Conservation (phyloP, 2,888 invertebrate genomes). For the Xanthorhoe designata region DNA sequence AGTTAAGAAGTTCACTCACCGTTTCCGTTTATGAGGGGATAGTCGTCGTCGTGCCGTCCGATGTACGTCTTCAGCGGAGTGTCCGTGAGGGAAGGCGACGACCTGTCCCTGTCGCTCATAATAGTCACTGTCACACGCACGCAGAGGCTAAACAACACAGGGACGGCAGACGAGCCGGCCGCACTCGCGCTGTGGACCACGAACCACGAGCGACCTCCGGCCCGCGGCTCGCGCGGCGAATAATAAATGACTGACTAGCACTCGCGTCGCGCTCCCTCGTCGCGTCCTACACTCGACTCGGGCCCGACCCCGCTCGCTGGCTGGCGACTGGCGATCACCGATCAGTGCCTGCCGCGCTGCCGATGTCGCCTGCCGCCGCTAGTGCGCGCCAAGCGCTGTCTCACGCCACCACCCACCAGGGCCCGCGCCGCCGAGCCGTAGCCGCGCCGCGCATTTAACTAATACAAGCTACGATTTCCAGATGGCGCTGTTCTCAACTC, state of each 20-base stretch:
- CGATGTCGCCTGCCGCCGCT: neutral
- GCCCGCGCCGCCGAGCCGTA: neutral
- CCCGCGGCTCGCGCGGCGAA: slow-evolving; percentile 84
- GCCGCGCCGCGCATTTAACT: neutral
- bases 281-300: slow-evolving; percentile 43
- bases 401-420: neutral
- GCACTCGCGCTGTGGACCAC: slow-evolving; percentile 76
- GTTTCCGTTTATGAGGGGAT: slow-evolving; percentile 92
- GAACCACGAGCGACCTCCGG: slow-evolving; percentile 83
- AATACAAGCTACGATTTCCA: neutral
- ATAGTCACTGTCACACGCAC: slow-evolving; percentile 85
- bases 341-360: slow-evolving; percentile 1
- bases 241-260: slow-evolving; percentile 71
- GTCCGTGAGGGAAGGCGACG: slow-evolving; percentile 95
- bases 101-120: slow-evolving; percentile 96
- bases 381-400: neutral
- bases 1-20: slow-evolving; percentile 86
- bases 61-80: slow-evolving; percentile 94
- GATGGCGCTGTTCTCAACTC: neutral
- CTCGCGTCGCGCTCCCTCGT: slow-evolving; percentile 32
- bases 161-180: slow-evolving; percentile 76
- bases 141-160: slow-evolving; percentile 64
- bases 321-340: slow-evolving; percentile 3
- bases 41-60: slow-evolving; percentile 93
- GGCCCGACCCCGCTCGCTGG: slow-evolving; percentile 12